Evolutionary conservation across 1,140 invertebrate species (phyloP), one percentile per base, ranked within the genome.

Genomic region (Aphelenchoides fujianensis): DNA sequence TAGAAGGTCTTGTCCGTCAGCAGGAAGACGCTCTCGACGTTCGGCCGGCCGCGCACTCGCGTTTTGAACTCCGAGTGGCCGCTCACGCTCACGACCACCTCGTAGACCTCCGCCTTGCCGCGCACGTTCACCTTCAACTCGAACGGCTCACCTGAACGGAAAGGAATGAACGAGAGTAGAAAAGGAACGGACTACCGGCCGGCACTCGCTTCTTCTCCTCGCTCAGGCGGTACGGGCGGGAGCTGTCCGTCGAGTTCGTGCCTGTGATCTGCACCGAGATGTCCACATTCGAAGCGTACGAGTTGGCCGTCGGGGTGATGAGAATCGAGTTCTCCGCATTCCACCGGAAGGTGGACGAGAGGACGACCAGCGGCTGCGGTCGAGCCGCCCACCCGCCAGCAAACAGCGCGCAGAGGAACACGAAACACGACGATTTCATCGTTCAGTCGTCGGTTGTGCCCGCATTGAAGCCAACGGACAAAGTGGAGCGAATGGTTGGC

Each of bases 261-360:
- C 63, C 31, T 12, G 12, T 12, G 12, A 36, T 16, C 53, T 16
- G 1, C 37, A 30, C 31, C 12, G 9, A 12, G 34, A 66, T 66
- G 34, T 35, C 7, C 23, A 34, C 31, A 30, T 12, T 34, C 19
- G 16, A 70, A 27, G n/a, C 9, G 28, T 30, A 70, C 23, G 28
- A 2, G 41, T 32, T 70, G 23, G 68, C 12, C 1, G 31, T 73
- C 28, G 72, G 59, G n/a, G 70, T 73, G 3, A 73, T 53, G 31
- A 74, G 19, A n/a, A 73, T 72, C 1, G 55, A 9, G 64, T 73
- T 73, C 16, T 57, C 30, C 7, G 69, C n/a, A 16, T 55, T 27
- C 54, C 48, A 62, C 12, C 55, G n/a, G 19, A 73, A 31, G 23
- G 37, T 48, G 12, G 70, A 35, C 35, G 72, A 70, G 23, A 73